Evolutionary conservation across 1,140 invertebrate genomes (phyloP).

Genomic region (Lordiphosa mommai): DNA sequence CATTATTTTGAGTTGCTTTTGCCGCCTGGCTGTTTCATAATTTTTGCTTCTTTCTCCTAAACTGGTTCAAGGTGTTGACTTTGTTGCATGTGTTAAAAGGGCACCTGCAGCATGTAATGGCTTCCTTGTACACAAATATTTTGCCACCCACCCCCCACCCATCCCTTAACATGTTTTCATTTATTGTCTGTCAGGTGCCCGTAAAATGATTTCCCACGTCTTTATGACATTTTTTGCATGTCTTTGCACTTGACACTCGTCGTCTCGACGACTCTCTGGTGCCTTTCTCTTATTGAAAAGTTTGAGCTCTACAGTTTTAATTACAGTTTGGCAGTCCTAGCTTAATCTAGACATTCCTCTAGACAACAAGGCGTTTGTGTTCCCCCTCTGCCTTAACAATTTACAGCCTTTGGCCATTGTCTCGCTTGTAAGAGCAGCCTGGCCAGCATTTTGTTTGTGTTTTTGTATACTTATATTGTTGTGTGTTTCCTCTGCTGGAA

Average conservation of each 20-base stretch:
- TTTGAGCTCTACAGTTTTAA: slow-evolving; percentile 49
- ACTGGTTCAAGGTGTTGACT: slow-evolving; percentile 76
- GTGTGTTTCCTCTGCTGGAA: slow-evolving; percentile 58
- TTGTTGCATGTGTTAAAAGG: slow-evolving; percentile 43
- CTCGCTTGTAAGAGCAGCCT: slow-evolving; percentile 58
- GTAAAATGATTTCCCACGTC: slow-evolving; percentile 75
- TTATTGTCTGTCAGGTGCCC: slow-evolving; percentile 71
- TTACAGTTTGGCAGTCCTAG: slow-evolving; percentile 53
- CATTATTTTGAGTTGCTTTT: slow-evolving; percentile 68
- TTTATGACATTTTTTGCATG: slow-evolving; percentile 47
- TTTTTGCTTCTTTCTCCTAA: slow-evolving; percentile 48
- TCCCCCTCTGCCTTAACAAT: slow-evolving; percentile 21
- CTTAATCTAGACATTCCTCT: slow-evolving; percentile 31
- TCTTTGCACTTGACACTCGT: slow-evolving; percentile 63
- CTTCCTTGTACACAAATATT: slow-evolving; percentile 30
- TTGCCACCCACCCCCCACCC: slow-evolving; percentile 10
- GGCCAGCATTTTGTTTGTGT: slow-evolving; percentile 43
- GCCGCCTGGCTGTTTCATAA: slow-evolving; percentile 28
- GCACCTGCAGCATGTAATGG: slow-evolving; percentile 48
- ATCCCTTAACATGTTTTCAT: slow-evolving; percentile 24
- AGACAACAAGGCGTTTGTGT: slow-evolving; percentile 15
- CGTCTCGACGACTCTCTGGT: slow-evolving; percentile 21
- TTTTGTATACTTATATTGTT: slow-evolving; percentile 37
- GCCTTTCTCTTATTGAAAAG: slow-evolving; percentile 15
- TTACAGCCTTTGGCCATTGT: slow-evolving; percentile 69